Evolutionary conservation across 2,797 vertebrate genomes (phyloP).

Genomic region (Alcedo atthis): DNA sequence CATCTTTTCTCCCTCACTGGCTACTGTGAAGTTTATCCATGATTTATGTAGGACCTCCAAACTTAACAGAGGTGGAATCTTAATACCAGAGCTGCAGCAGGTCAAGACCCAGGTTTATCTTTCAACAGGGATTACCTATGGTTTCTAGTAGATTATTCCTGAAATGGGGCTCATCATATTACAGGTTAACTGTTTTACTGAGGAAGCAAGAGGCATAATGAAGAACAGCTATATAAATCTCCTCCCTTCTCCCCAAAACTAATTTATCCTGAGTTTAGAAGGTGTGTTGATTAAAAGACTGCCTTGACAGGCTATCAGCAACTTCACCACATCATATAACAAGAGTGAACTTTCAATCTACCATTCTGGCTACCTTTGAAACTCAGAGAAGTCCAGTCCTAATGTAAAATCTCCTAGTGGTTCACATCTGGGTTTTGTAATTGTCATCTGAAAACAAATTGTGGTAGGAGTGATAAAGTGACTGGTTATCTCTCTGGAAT

Average conservation of each 20-base stretch:
- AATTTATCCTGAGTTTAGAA: constrained; percentile 16
- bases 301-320: constrained; percentile 37
- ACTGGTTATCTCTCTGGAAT: constrained; percentile 40
- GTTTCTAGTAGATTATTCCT: constrained; percentile 41
- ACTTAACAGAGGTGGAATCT: constrained; percentile 17
- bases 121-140: constrained; percentile 25
- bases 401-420: constrained; percentile 29
- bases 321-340: constrained; percentile 42
- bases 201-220: constrained; percentile 7
- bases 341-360: constrained; percentile 42
- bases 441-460: constrained; percentile 37
- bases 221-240: constrained; percentile 19
- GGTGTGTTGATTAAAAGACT: constrained; percentile 27
- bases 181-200: constrained; percentile 46
- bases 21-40: not conserved
- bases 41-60: not conserved
- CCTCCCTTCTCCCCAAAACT: not conserved
- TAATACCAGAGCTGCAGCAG: constrained; percentile 2
- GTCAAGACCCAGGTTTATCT: constrained; percentile 38
- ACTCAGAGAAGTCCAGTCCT: constrained; percentile 2
- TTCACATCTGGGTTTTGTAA: constrained; percentile 65
- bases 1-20: not conserved
- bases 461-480: constrained; percentile 21
- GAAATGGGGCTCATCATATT: constrained; percentile 25
- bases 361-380: constrained; percentile 43